A percentile compares a stretch with the other conserved stretches of the same genome.
Conservation (phyloP, 2,113 vertebrate species). For the Aegithalos caudatus region DNA sequence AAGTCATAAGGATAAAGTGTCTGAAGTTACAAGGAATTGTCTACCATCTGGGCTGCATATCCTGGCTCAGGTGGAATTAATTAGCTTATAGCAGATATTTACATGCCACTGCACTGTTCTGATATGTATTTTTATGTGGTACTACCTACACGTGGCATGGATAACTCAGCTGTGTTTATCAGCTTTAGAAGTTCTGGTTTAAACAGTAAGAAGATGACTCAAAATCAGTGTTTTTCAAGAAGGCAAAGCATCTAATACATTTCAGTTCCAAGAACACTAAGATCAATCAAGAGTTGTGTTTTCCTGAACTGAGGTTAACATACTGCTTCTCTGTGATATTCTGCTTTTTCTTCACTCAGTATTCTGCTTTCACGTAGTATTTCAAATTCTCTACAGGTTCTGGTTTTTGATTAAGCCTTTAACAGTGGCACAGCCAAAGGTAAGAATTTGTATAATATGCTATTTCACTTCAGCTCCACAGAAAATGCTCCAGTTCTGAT, state of each 20-base stretch:
- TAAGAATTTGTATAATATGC: not conserved
- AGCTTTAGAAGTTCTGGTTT: not conserved
- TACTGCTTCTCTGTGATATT: not conserved
- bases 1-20: not conserved
- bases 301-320: not conserved
- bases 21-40: not conserved
- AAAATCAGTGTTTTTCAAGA: conserved; percentile 10
- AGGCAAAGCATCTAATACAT: not conserved
- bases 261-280: not conserved
- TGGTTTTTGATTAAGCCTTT: not conserved
- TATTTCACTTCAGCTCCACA: not conserved
- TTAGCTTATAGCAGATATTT: not conserved
- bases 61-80: not conserved
- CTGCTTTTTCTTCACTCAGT: not conserved
- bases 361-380: not conserved
- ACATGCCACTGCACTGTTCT: not conserved
- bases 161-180: not conserved
- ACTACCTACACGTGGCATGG: not conserved
- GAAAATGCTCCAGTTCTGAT: not conserved
- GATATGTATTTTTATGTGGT: not conserved
- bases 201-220: not conserved
- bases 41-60: not conserved
- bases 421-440: not conserved
- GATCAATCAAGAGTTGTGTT: not conserved
- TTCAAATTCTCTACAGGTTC: not conserved